Evolutionary conservation across 2,888 invertebrate species (phyloP), one percentile per base, ranked within the genome.

Genomic region (Calliopum simillimum): DNA sequence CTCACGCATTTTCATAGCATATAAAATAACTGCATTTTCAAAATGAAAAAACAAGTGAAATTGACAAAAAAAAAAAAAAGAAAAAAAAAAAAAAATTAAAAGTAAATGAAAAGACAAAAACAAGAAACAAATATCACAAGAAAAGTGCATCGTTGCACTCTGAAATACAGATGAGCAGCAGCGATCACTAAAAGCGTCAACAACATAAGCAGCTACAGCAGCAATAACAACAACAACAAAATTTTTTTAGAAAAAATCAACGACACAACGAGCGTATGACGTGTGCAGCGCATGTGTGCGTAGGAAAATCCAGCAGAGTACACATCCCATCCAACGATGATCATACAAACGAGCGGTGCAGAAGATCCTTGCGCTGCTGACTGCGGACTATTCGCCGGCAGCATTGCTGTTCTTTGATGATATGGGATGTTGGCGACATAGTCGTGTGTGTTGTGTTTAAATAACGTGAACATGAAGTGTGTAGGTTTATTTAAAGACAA

Each of bases 401-500:
- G 62, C 65, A 14, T 61, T 56, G 64, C 25, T 23, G 41, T 46
- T 33, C 33, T 33, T 33, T 33, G 33, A 33, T 33, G 5, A 33
- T 33, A 33, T 33, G 33, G 33, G 43, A 64, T 69, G 49, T 70
- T 55, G 43, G 72, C 70, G 71, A 72, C 70, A 69, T 70, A 62
- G 71, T 73, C 79, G 79, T 80, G 74, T 79, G 33, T 23, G 23
- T 51, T 19, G 77, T 82, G 77, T 82, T 84, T 84, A 84, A 84
- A 84, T 82, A 84, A 79, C 80, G 80, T 78, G 79, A 75, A 80
- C 79, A 74, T 78, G 75, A 78, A 78, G 80, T 77, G 77, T 78
- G 76, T 78, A 77, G 78, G 79, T 79, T 84, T 84, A 84, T 83
- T 84, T 80, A 79, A 81, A 80, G 79, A 77, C 75, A 73, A 80